Base-by-base conservation (phyloP, 1,140 invertebrate species). In the Bemisia tabaci region DNA sequence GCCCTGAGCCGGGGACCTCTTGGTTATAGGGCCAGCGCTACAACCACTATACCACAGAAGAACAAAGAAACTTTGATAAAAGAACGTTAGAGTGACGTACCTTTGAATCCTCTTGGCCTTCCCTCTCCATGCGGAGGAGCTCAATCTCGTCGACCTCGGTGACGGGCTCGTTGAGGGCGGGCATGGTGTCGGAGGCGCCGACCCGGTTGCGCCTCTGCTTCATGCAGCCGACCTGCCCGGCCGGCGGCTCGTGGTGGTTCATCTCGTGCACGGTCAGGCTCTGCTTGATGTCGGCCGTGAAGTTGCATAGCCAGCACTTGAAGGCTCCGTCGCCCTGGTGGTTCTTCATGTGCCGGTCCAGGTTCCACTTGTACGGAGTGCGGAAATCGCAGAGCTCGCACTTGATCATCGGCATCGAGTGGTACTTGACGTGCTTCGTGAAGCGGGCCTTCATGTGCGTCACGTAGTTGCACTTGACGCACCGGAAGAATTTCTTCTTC, bases 381-480 rank as follows among this genome's bases (percentile, higher is more conserved):
- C 89, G 85, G 76, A 96, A 97, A 73, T 94, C 91, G 78, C 94
- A 97, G 73, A 89, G 87, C 60, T 87, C 86, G 78, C 94, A 97
- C 75, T 95, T 93, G 69, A 93, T 92, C 85, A 92, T 92, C 64
- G 91, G 91, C 87, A 93, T 90, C 58, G 89, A 91, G 77, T 95
- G 91, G 74, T 94, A 93, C 73, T 94, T 94, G n/a, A 94, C 88
- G 74, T 96, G 94, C 75, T 94, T 94, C 33, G 91, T 94, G 75
- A 89, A 95, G 61, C 94, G 84, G 1, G 89, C 87, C 73, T 90
- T 89, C 69, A 94, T 90, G 74, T 94, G 89, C 0, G 93, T 96
- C 65, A 90, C 87, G 75, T 95, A 95, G 69, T 86, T 87, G 76
- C 94, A 96, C 76, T 94, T 91, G 66, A 83, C 82, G 76, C 92